These are phyloP conservation scores for Stercorarius parasiticus DNA, from an alignment of 2,113 vertebrate species.

Conservation along the genomic window DNA sequence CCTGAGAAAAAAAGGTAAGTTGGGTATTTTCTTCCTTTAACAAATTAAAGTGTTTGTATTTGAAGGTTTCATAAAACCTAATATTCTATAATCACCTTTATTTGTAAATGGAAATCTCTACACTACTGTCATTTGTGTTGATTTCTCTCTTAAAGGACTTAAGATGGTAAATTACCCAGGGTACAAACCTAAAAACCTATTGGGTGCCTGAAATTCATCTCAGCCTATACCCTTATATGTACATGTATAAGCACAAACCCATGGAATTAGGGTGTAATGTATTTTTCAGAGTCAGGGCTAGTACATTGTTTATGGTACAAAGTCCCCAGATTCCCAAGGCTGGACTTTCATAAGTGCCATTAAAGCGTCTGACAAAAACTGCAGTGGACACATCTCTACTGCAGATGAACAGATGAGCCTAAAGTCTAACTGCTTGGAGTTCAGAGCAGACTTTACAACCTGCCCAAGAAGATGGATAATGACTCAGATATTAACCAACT, in stretches of 20 bases:
- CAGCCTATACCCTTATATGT: not conserved
- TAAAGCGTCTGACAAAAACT: not conserved
- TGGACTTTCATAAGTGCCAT: not conserved
- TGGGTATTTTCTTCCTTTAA: not conserved
- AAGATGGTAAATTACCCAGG: not conserved
- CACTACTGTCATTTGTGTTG: not conserved
- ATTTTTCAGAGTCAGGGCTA: not conserved
- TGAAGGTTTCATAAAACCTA: not conserved
- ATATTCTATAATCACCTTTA: not conserved
- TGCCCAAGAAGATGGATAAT: not conserved
- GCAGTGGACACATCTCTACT: not conserved
- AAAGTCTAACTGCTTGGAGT: not conserved
- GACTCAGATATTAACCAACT: not conserved
- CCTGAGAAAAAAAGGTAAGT: not conserved
- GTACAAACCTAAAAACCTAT: not conserved
- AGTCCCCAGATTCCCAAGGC: not conserved
- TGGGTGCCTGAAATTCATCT: not conserved
- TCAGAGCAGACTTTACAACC: not conserved
- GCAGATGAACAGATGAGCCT: not conserved
- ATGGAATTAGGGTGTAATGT: not conserved
- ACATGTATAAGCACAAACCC: not conserved
- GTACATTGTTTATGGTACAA: not conserved
- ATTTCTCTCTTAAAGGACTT: not conserved
- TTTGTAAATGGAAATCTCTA: not conserved
- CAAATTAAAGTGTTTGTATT: not conserved